These are phyloP conservation scores for Zaprionus obscuricornis DNA, from an alignment of 2,888 invertebrate genomes.

Conservation along the genomic window DNA sequence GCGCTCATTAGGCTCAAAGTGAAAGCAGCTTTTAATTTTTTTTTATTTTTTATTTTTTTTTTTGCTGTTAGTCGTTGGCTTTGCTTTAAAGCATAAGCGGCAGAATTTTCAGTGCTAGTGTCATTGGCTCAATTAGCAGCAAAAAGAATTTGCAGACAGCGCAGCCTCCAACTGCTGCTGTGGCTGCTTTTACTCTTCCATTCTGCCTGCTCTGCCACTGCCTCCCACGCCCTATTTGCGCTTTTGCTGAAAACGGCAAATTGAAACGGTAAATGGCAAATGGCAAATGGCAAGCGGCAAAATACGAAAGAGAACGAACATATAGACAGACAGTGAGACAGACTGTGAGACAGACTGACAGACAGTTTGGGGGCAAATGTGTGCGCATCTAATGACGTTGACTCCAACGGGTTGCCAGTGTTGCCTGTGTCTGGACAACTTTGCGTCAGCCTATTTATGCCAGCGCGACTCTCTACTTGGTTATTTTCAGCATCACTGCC, in stretches of 20 bases:
- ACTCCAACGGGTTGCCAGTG: constrained; percentile 10
- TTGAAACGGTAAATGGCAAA: constrained; percentile 31
- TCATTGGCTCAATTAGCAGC: no score
- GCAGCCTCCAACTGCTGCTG: constrained; percentile 6
- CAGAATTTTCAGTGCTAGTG: no score
- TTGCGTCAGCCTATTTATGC: constrained; percentile 49
- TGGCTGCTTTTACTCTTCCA: neutral
- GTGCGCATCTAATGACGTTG: constrained; percentile 42
- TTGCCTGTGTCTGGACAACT: constrained; percentile 26
- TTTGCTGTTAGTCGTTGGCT: no score
- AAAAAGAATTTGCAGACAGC: constrained; percentile 44
- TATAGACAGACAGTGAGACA: no score
- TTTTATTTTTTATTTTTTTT: no score
- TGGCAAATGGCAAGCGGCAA: no score
- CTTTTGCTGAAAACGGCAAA: constrained; percentile 40
- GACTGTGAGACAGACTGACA: no score
- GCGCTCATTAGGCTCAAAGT: no score
- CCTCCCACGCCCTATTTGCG: constrained; percentile 29
- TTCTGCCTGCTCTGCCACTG: constrained; percentile 12
- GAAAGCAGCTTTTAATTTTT: no score
- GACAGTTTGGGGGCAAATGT: no score
- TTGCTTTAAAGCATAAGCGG: no score
- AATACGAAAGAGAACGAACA: no score
- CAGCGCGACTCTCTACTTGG: constrained; percentile 7
- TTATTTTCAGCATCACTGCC: constrained; percentile 36